Evolutionary conservation across 2,888 invertebrate genomes (phyloP), one percentile per base, ranked within the genome.

Genomic region (Hipparchia sbordonii): DNA sequence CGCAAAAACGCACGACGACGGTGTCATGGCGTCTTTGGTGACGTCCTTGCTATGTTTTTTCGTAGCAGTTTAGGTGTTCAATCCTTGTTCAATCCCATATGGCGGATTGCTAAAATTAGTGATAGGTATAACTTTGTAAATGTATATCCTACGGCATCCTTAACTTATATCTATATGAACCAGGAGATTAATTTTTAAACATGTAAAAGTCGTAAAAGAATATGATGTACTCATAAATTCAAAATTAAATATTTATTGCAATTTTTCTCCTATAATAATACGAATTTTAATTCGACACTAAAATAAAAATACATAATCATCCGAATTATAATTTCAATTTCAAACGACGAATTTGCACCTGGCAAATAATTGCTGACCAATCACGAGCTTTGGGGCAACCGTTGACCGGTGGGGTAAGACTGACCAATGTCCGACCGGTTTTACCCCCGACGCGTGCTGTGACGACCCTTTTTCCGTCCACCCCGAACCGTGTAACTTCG

Each of bases 371-470:
- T 12, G 62, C 67, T 70, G 71, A 78, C 92, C 90, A 91, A 91
- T 91, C 72, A 76, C 76, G 57, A 72, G 72, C 12, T 73, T 68
- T 70, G 75, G 72, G 72, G 75, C 79, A 76, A 74, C 77, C 73
- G 60, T 12, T 46, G 69, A 72, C 70, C 72, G 65, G 61, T 73
- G 46, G 74, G 72, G 70, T 65, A 72, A 51, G 73, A 78, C 84
- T 92, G 91, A 89, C 93, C 93, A 93, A 90, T 92, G 81, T 82
- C 82, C 82, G 85, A 92, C 92, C 92, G 90, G 92, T 92, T 90
- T 81, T 68, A 63, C 71, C 76, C 76, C 76, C 78, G 83, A 81
- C 90, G 82, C 91, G 89, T 89, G 89, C 68, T 33, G 7, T 66
- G 61, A 75, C 75, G 61, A 75, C 75, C 75, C 87, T 81, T 76